Percentiles rank a stretch among this genome's conserved stretches.
Conservation (phyloP, 2,113 vertebrate species). For the Cairina moschata region DNA sequence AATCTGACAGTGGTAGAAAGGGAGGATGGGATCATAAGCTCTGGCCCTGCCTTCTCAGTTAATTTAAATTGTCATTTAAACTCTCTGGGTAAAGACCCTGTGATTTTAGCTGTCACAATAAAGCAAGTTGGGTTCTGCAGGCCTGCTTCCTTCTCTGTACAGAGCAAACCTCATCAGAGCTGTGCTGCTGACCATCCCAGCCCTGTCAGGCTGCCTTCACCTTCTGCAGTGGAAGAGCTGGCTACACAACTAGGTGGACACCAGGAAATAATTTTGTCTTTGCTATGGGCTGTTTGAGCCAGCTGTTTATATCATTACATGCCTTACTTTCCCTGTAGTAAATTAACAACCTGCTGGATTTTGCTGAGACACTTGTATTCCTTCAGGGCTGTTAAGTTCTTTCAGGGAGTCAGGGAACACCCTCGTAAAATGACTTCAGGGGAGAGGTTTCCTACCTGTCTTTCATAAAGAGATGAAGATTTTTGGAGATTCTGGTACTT, state of each 20-base stretch:
- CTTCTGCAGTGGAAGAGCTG: neutral
- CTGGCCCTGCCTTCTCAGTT: neutral
- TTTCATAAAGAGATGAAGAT: neutral
- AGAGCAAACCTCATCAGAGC: neutral
- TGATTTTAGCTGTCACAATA: neutral
- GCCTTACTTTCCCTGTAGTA: neutral
- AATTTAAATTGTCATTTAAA: neutral
- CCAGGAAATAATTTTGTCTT: conserved; percentile 26
- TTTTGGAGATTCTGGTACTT: neutral
- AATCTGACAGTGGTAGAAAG: neutral
- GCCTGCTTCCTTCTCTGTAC: neutral
- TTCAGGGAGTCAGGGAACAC: neutral
- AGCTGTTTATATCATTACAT: conserved; percentile 32
- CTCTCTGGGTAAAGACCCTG: neutral
- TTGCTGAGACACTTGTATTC: neutral
- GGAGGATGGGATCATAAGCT: neutral
- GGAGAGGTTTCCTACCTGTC: neutral
- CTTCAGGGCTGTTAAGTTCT: neutral
- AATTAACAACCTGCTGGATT: neutral
- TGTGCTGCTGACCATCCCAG: neutral
- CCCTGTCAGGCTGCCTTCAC: neutral
- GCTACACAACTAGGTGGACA: neutral
- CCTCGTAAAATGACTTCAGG: neutral
- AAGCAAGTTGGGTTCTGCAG: neutral
- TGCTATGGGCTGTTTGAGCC: conserved; percentile 15